Conservation (phyloP, 2,797 vertebrate species). For the Pempheris klunzingeri region DNA sequence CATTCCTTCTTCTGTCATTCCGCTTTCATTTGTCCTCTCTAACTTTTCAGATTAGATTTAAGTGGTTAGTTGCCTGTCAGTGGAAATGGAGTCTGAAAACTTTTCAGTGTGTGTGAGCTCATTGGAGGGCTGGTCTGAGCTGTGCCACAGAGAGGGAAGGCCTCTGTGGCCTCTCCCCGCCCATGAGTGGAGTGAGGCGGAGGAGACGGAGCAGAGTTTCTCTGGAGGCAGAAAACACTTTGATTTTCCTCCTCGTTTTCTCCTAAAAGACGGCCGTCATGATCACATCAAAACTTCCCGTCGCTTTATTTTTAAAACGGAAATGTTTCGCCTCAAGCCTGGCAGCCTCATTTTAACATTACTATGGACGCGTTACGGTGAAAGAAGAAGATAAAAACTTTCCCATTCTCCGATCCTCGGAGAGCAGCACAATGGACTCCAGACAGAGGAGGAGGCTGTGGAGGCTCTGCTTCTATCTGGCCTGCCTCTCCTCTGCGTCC, state of each 20-base stretch:
- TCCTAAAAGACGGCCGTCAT: slow-evolving; percentile 66
- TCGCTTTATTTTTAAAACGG: slow-evolving; percentile 71
- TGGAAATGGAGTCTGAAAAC: slow-evolving; percentile 57
- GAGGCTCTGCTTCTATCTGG: slow-evolving; percentile 88
- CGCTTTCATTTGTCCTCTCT: background rate
- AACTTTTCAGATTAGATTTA: background rate
- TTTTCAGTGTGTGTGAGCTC: slow-evolving; percentile 42
- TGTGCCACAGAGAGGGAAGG: slow-evolving; percentile 80
- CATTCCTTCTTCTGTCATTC: background rate
- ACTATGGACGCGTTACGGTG: slow-evolving; percentile 81
- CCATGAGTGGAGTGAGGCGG: slow-evolving; percentile 81
- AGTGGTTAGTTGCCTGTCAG: slow-evolving; percentile 11
- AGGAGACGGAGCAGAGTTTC: slow-evolving; percentile 77
- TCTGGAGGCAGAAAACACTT: slow-evolving; percentile 74
- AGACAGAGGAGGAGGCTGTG: slow-evolving; percentile 89
- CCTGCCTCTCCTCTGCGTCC: slow-evolving; percentile 85
- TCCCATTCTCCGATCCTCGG: slow-evolving; percentile 70
- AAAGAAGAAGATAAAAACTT: slow-evolving; percentile 72
- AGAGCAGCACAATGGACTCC: slow-evolving; percentile 86
- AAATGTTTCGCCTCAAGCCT: slow-evolving; percentile 63
- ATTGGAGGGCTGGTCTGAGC: slow-evolving; percentile 78
- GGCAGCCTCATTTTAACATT: slow-evolving; percentile 60
- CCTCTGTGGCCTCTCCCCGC: slow-evolving; percentile 83
- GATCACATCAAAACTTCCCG: slow-evolving; percentile 74
- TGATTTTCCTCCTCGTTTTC: slow-evolving; percentile 69